Evolutionary conservation across 2,888 invertebrate species (phyloP), one percentile per base, ranked within the genome.

Genomic region (Hydrotaea cyrtoneurina): DNA sequence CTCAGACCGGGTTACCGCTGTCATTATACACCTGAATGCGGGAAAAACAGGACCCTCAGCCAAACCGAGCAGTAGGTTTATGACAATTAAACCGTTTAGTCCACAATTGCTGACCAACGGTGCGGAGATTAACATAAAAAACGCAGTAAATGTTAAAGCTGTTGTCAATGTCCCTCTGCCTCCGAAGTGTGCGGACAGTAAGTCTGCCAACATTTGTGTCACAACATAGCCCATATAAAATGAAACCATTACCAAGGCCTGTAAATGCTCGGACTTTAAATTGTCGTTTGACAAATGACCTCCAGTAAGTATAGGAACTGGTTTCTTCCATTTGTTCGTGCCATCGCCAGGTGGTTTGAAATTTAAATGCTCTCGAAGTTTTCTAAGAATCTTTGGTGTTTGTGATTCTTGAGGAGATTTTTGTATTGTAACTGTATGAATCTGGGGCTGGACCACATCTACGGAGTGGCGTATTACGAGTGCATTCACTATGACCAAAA

Each of bases 41-140:
- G 96, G 97, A 90, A 95, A 96, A 0, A 96, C 95, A 0, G 96
- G 95, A n/a, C 96, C 96, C 94, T 97, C 96, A 73, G 96, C 96
- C 0, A 96, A 92, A 26, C 97, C 97, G 93, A 96, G 96, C 0
- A 96, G 86, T 0, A 97, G 93, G 78, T 97, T 93, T 8, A 96
- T 87, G 0, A 93, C 92, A 11, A 97, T 94, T 4, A 97, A 93
- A 0, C 95, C 94, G 3, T 93, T 93, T 10, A 95, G 94, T 0
- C 94, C 95, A 0, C 96, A 88, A 0, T 89, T 83, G 46, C 93
- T 92, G 0, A 96, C 95, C 0, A 95, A 94, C 86, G 95, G 90
- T 0, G 97, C 97, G 0, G 97, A 97, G 0, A 97, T 88, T 0
- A 97, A 89, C 0, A 97, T 97, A 83, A 97, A 95, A 11, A 97